Base-by-base conservation (phyloP, 64 coral and sea anemone genomes). In the Trachythela sp. region DNA sequence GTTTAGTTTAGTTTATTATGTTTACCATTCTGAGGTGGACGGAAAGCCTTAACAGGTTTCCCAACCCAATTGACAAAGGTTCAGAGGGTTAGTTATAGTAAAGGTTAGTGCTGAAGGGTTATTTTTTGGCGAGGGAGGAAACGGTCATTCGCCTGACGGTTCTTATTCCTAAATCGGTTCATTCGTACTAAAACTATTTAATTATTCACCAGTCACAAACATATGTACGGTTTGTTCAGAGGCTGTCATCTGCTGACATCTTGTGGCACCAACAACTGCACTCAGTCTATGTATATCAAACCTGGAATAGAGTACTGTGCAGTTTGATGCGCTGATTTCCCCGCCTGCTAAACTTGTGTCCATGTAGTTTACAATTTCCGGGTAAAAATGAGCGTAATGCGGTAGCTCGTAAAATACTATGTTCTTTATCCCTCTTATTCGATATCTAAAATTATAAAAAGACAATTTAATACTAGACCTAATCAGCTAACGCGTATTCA, bases 351-450 rank as follows among this genome's bases (percentile, higher is more conserved):
- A 68, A 48, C 91, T 84, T 14, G 93, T 89, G 89, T 93, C 84
- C 68, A 99, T 27, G 29, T 87, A 93, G 77, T 99, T 99, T 5
- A 99, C 49, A 35, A 99, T 95, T 67, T 99, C 96, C 1, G 91
- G 76, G 90, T 99, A 99, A 59, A 99, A 99, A 36, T 83, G 87
- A 52, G 96, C 85, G 83, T 99, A 99, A 9, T 89, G 89, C 10
- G 96, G 96, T 11, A 95, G 93, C 24, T 90, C 96, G 40, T 99
- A 99, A 40, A 99, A 99, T 14, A 99, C 89, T 18, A 99, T 95
- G 84, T 99, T 99, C 36, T 85, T 87, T 43, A 99, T 95, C 9
- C 96, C 96, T 85, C 86, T 87, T 60, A 99, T 93, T 32, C 91
- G 93, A 64, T 99, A 95, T 70, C 96, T 99, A 51, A 9, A 40